Conservation (phyloP, 1,140 invertebrate genomes). For the Patella vulgata region DNA sequence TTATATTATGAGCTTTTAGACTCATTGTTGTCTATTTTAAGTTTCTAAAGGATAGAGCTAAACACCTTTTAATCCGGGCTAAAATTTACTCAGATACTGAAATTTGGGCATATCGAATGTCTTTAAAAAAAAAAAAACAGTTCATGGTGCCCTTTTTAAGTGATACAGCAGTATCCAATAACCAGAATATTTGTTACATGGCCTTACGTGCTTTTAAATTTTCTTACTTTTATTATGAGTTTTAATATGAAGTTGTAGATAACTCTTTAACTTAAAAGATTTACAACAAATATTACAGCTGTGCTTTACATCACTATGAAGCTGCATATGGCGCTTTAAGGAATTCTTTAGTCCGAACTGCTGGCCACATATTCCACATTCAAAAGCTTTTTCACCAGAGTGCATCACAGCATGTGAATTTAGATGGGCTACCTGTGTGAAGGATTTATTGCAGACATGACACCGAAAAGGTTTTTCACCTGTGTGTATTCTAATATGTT, state of each 20-base stretch:
- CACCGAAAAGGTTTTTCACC: conserved; percentile 40
- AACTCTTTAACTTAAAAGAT: conserved; percentile 95
- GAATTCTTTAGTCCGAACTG: conserved; percentile 25
- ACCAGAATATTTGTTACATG: too few relatives aligned
- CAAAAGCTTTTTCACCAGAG: conserved; percentile 81
- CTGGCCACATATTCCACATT: conserved; percentile 70
- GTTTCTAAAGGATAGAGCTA: too few relatives aligned
- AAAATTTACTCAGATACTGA: too few relatives aligned
- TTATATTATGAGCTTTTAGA: too few relatives aligned
- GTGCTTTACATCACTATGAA: conserved; percentile 27
- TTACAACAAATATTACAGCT: conserved; percentile 89
- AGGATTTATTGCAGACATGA: conserved; percentile 88
- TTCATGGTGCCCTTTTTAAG: too few relatives aligned
- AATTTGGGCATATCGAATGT: too few relatives aligned
- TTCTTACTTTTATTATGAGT: conserved; percentile 93
- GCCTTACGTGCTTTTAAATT: too few relatives aligned
- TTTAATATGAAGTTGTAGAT: conserved; percentile 91
- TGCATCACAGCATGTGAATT: conserved; percentile 83
- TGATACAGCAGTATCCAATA: too few relatives aligned
- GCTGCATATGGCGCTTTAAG: conserved; percentile 30
- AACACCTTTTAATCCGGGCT: too few relatives aligned
- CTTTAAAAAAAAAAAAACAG: too few relatives aligned
- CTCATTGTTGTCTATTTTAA: too few relatives aligned
- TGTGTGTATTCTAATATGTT: conserved; percentile 29
- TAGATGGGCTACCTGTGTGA: conserved; percentile 87